Evolutionary conservation across 2,888 invertebrate genomes (phyloP).

Genomic region (Latrodectus elegans): DNA sequence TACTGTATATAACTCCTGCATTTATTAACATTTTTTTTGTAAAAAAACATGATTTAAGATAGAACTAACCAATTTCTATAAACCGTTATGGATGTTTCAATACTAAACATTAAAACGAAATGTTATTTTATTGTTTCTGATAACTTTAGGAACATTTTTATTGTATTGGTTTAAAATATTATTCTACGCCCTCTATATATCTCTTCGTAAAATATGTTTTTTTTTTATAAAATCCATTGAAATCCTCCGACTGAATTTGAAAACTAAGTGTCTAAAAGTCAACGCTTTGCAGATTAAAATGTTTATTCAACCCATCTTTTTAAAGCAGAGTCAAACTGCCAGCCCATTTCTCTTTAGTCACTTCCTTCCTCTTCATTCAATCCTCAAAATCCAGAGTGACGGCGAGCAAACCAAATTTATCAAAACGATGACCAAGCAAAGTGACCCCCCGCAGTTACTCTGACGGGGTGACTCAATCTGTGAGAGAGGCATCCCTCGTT

Average conservation of each 20-base stretch:
- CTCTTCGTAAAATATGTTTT: not conserved
- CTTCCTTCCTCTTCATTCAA: not conserved
- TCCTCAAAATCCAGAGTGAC: not conserved
- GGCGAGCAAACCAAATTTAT: constrained; percentile 44
- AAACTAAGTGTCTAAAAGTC: not conserved
- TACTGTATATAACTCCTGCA: too few species aligned
- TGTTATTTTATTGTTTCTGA: too few species aligned
- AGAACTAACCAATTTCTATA: too few species aligned
- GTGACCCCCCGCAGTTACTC: constrained; percentile 30
- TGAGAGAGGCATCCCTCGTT: constrained; percentile 9
- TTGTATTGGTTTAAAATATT: too few species aligned
- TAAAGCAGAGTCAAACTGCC: constrained; percentile 22
- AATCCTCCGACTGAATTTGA: not conserved
- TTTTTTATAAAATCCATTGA: not conserved
- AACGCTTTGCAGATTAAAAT: not conserved
- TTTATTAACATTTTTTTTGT: too few species aligned
- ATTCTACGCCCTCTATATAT: not conserved
- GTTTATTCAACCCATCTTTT: constrained; percentile 6
- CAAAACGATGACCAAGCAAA: constrained; percentile 61
- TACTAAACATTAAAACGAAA: too few species aligned
- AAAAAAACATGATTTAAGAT: too few species aligned
- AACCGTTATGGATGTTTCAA: too few species aligned
- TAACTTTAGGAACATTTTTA: too few species aligned
- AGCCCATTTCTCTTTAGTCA: constrained; percentile 10
- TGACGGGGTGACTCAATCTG: constrained; percentile 55